Evolutionary conservation across 2,797 vertebrate species (phyloP).

Genomic region (Premnoplex brunnescens): DNA sequence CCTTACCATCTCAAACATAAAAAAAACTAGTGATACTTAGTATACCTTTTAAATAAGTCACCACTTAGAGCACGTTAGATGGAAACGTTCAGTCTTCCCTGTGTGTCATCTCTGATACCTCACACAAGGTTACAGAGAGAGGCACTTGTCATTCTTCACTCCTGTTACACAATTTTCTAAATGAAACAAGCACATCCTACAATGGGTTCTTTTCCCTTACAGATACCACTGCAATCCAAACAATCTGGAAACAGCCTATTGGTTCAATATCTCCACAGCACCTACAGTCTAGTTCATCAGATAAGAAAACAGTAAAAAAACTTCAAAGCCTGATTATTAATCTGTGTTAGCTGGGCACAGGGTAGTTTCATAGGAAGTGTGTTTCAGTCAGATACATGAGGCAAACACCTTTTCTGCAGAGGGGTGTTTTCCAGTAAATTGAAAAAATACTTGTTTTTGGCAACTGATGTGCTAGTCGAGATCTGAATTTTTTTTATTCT

Average conservation of each 20-base stretch:
- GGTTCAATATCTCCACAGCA: background rate
- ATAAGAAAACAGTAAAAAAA: background rate
- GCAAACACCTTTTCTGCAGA: background rate
- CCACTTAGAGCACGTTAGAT: rapidly evolving
- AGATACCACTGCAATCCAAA: background rate
- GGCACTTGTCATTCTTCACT: background rate
- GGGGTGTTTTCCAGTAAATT: background rate
- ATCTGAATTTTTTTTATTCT: background rate
- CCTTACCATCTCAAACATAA: background rate
- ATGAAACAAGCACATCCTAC: background rate
- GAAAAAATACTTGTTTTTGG: background rate
- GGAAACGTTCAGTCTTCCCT: background rate
- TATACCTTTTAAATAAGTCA: background rate
- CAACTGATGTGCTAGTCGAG: background rate
- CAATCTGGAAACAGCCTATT: background rate
- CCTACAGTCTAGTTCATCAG: background rate
- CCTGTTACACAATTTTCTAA: background rate
- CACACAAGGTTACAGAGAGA: background rate
- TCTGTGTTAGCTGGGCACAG: background rate
- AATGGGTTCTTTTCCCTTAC: background rate
- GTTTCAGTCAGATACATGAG: background rate
- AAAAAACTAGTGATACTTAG: background rate
- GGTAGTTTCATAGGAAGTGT: background rate
- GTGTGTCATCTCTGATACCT: background rate
- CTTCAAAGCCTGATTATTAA: background rate